Percentiles rank a stretch among this genome's conserved stretches.
phyloP scores from a whole-genome alignment of 1,140 invertebrate species.

The Asobara japonica region DNA sequence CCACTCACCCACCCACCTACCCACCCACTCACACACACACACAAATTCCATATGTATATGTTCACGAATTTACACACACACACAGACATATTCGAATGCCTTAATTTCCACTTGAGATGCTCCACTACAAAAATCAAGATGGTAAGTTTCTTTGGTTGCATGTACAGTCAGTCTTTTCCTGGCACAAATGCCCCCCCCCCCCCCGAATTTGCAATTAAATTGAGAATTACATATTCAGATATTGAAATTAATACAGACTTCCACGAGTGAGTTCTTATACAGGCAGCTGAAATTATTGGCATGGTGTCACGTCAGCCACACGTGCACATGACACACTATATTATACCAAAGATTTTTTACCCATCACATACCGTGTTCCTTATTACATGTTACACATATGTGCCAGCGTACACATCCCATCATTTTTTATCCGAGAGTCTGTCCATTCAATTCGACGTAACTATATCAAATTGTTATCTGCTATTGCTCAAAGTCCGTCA shows the following conservation, averaged over 20 bases:
- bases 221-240: conserved; percentile 7
- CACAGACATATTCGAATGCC: too few relatives aligned
- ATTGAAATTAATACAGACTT: conserved; percentile 10
- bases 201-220: conserved; percentile 1
- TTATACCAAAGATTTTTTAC: neutral
- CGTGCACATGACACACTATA: neutral
- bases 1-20: too few relatives aligned
- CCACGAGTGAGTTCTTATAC: neutral
- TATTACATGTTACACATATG: neutral
- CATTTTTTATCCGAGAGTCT: neutral
- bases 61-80: too few relatives aligned
- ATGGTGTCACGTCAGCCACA: conserved; percentile 1
- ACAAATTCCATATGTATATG: too few relatives aligned
- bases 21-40: too few relatives aligned
- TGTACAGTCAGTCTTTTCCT: too few relatives aligned
- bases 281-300: conserved; percentile 4
- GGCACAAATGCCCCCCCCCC: too few relatives aligned
- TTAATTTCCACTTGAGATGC: too few relatives aligned
- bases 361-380: neutral
- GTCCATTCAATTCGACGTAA: neutral
- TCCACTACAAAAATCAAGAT: too few relatives aligned
- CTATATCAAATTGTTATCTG: too few relatives aligned
- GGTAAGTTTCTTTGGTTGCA: too few relatives aligned
- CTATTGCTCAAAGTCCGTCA: too few relatives aligned
- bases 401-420: neutral